Evolutionary conservation across 2,113 vertebrate genomes (phyloP), one percentile per base, ranked within the genome.

Genomic region (Panthera leo): DNA sequence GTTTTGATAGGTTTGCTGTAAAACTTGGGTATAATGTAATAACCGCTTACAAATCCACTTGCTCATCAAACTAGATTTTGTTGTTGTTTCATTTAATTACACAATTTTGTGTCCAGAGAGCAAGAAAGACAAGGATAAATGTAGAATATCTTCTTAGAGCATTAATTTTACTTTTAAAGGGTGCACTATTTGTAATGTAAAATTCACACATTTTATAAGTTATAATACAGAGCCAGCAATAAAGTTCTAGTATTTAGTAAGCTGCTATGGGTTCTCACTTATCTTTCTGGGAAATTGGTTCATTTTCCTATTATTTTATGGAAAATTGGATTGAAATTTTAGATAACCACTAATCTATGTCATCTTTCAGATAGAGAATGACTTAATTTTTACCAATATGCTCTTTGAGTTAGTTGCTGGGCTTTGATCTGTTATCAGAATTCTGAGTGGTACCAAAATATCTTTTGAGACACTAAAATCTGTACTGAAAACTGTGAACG

Each of bases 401-500:
- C 73, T 55, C 63, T 95, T 89, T 51, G 75, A 97, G 73, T 96
- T 45, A 68, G 63, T 89, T 89, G 75, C 14, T 45, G 58, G 92
- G 23, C 0, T 95, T 73, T 55, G 11, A 18, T 80, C 82, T 65
- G 10, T 68, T 29, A 39, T 42, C 48, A 95, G n/a, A 78, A 83
- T 90, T 96, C 82, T 88, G 53, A 48, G 39, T 58, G 89, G 36
- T 96, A 68, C 16, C 78, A 21, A 73, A 75, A 85, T 67, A 12
- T 6, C 18, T 73, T 42, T 39, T 16, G 36, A 85, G 45, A 58
- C 27, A 68, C 11, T 80, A 9, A 95, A 96, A 78, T 88, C 95
- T 95, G 78, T 58, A 87, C 85, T 63, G 39, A 97, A 93, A 97
- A 55, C 29, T 93, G 4, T 92, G 29, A 96, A 29, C 87, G 53